Conservation (phyloP, 1,140 invertebrate genomes). For the Bactericera cockerelli region DNA sequence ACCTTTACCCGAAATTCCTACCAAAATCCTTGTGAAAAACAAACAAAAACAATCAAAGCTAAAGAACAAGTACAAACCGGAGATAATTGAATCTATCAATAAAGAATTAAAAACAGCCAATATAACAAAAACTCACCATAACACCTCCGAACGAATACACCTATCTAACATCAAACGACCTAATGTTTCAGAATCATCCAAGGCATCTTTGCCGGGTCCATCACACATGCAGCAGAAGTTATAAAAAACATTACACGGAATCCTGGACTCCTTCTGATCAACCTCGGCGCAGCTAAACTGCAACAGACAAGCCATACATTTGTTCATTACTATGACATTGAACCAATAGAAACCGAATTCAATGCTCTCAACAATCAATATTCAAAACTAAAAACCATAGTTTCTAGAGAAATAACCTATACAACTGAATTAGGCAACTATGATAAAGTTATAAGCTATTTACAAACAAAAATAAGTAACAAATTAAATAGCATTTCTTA, state of each 20-base stretch:
- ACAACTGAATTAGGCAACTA: background rate
- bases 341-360: background rate
- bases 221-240: background rate
- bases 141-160: background rate
- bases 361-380: background rate
- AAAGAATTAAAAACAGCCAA: background rate
- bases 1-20: background rate
- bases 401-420: too few species aligned
- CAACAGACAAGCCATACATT: background rate
- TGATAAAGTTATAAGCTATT: background rate
- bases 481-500: background rate
- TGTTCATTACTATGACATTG: background rate
- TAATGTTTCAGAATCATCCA: background rate
- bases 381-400: too few species aligned
- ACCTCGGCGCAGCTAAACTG: conserved; percentile 7
- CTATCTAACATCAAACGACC: background rate
- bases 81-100: background rate
- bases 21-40: background rate
- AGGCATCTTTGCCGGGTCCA: too few species aligned
- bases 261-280: background rate
- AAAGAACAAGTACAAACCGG: background rate
- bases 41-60: background rate
- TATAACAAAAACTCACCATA: background rate
- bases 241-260: conserved; percentile 4
- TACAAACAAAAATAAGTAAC: background rate